These are phyloP conservation scores for Cancer borealis DNA, from an alignment of 2,888 invertebrate species.

Conservation along the genomic window DNA sequence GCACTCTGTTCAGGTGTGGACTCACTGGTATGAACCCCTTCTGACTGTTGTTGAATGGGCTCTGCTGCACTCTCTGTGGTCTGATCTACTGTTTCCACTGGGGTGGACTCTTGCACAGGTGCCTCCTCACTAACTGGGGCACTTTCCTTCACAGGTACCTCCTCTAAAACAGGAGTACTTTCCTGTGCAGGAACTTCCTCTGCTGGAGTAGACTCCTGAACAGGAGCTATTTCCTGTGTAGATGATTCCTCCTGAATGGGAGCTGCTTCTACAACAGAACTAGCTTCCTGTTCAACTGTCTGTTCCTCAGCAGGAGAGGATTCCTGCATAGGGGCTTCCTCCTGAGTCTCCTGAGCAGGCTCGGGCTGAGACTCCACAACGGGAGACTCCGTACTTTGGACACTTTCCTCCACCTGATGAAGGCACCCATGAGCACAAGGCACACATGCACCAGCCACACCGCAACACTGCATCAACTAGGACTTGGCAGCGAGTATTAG, in stretches of 20 bases:
- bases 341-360: slow-evolving; percentile 55
- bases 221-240: slow-evolving; percentile 45
- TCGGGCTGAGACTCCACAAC: slow-evolving; percentile 62
- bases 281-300: slow-evolving; percentile 44
- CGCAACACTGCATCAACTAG: slow-evolving; percentile 66
- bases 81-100: slow-evolving; percentile 55
- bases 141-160: slow-evolving; percentile 51
- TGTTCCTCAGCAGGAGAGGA: slow-evolving; percentile 52
- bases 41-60: slow-evolving; percentile 62
- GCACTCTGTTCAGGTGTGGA: slow-evolving; percentile 68
- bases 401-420: slow-evolving; percentile 72
- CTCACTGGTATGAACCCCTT: slow-evolving; percentile 60
- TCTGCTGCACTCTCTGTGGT: slow-evolving; percentile 62
- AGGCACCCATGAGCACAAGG: slow-evolving; percentile 74
- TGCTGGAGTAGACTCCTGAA: slow-evolving; percentile 31
- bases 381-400: slow-evolving; percentile 65
- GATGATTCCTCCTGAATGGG: slow-evolving; percentile 21
- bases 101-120: slow-evolving; percentile 54
- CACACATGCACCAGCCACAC: slow-evolving; percentile 71
- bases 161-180: slow-evolving; percentile 52
- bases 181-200: slow-evolving; percentile 46
- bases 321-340: slow-evolving; percentile 59
- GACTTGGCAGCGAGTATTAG: slow-evolving; percentile 53
- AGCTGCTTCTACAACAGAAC: slow-evolving; percentile 36
- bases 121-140: slow-evolving; percentile 60